These are phyloP conservation scores for Neolamprologus falcicula DNA, from an alignment of 2,113 vertebrate species.

Conservation along the genomic window DNA sequence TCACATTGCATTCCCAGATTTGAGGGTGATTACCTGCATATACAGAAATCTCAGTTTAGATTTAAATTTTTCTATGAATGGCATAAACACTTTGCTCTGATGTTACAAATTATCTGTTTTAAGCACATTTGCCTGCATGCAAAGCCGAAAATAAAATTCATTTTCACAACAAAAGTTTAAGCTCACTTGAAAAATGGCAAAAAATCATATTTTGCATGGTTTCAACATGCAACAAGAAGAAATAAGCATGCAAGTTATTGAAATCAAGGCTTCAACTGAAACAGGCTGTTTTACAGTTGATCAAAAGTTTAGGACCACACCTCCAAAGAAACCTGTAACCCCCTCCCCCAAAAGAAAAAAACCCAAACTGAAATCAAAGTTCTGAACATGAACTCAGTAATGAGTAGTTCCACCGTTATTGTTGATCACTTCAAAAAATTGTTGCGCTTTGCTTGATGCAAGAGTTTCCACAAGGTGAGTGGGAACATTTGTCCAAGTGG, in stretches of 20 bases:
- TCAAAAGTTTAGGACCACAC: background rate
- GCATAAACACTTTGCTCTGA: background rate
- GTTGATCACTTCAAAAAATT: background rate
- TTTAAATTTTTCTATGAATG: background rate
- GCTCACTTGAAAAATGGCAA: background rate
- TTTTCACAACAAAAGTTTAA: background rate
- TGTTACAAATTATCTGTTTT: background rate
- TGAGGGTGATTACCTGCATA: background rate
- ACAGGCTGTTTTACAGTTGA: background rate
- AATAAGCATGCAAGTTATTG: background rate
- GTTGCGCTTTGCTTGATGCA: background rate
- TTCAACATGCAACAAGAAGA: background rate
- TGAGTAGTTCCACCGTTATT: background rate
- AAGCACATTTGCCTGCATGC: background rate
- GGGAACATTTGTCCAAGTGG: background rate
- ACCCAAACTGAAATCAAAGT: fast-evolving
- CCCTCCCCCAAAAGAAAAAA: background rate
- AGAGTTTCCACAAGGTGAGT: background rate
- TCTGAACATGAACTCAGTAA: background rate
- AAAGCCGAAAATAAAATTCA: background rate
- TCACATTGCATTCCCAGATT: background rate
- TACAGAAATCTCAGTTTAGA: background rate
- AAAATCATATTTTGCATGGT: background rate
- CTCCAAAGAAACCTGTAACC: background rate
- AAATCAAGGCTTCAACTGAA: background rate